A percentile compares a stretch with the other conserved stretches of the same genome.
phyloP scores from a whole-genome alignment of 37 sponge, comb jelly and placozoan species.

The Chondrosia reniformis region DNA sequence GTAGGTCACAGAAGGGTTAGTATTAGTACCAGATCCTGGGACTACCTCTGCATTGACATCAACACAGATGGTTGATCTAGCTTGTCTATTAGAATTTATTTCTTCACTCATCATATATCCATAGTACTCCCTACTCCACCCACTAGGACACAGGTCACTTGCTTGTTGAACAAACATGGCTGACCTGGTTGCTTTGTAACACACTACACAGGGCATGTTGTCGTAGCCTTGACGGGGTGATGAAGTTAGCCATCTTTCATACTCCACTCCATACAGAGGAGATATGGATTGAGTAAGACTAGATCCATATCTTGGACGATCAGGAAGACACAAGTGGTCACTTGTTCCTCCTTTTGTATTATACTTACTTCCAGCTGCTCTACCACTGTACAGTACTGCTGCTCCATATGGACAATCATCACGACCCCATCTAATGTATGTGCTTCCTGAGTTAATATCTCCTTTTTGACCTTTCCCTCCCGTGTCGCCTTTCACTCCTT shows the following conservation, averaged over 20 bases:
- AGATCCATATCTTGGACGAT: constrained; percentile 16
- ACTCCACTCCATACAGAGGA: constrained; percentile 34
- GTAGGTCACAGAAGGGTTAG: constrained; percentile 28
- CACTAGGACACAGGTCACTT: constrained; percentile 23
- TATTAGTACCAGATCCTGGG: constrained; percentile 20
- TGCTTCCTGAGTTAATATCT: background rate
- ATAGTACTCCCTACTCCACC: constrained; percentile 48
- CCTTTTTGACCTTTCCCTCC: background rate
- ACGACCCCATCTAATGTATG: constrained; percentile 11
- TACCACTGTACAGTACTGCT: background rate
- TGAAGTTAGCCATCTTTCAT: constrained; percentile 6
- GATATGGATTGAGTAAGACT: background rate
- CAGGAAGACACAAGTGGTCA: constrained; percentile 49
- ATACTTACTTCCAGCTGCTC: background rate
- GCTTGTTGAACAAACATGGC: constrained; percentile 41
- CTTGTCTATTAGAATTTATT: background rate
- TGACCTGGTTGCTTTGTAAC: constrained; percentile 23
- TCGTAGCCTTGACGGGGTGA: background rate
- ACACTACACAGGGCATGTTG: constrained; percentile 58
- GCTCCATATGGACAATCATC: background rate
- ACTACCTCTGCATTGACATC: constrained; percentile 35
- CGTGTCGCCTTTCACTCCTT: background rate
- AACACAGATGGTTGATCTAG: constrained; percentile 24
- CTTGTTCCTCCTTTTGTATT: constrained; percentile 34
- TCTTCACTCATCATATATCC: constrained; percentile 48